Conservation (phyloP, 2,113 vertebrate species). For the Ptilorrhoa leucosticta region DNA sequence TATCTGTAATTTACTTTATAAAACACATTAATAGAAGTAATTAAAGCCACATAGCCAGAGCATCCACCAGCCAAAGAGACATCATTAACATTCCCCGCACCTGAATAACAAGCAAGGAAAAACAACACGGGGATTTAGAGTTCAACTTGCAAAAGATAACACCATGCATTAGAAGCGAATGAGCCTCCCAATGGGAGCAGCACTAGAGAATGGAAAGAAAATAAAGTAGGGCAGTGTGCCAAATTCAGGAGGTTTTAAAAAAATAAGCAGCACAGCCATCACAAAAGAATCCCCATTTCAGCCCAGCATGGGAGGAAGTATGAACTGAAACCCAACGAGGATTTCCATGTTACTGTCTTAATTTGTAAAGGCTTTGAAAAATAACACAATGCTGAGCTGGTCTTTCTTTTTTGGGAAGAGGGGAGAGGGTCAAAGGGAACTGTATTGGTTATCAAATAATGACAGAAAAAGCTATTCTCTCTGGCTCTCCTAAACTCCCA, state of each 20-base stretch:
- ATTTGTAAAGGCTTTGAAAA: constrained; percentile 70
- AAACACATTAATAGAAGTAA: constrained; percentile 55
- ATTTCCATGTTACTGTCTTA: constrained; percentile 72
- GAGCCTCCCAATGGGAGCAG: constrained; percentile 67
- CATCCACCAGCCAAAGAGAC: constrained; percentile 50
- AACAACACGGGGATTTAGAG: constrained; percentile 67
- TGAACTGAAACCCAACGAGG: constrained; percentile 64
- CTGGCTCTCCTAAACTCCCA: constrained; percentile 58
- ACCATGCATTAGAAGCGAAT: constrained; percentile 66
- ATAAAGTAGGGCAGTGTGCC: constrained; percentile 71
- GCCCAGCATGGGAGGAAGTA: constrained; percentile 68
- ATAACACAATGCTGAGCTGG: constrained; percentile 67
- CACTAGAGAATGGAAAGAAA: constrained; percentile 66
- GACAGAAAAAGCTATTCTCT: constrained; percentile 67
- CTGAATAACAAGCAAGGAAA: constrained; percentile 67
- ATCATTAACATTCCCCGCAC: constrained; percentile 65
- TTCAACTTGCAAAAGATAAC: constrained; percentile 69
- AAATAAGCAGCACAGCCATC: constrained; percentile 66
- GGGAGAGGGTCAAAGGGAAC: constrained; percentile 65
- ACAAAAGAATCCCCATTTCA: constrained; percentile 67
- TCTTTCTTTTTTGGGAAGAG: constrained; percentile 66
- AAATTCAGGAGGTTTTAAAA: constrained; percentile 69
- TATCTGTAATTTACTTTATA: constrained; percentile 45
- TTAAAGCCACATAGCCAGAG: constrained; percentile 37
- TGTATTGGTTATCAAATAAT: constrained; percentile 71